Percentiles rank a stretch among this genome's conserved stretches.
These are phyloP conservation scores for Oedothorax gibbosus DNA, from an alignment of 1,140 invertebrate species.

Conservation along the genomic window DNA sequence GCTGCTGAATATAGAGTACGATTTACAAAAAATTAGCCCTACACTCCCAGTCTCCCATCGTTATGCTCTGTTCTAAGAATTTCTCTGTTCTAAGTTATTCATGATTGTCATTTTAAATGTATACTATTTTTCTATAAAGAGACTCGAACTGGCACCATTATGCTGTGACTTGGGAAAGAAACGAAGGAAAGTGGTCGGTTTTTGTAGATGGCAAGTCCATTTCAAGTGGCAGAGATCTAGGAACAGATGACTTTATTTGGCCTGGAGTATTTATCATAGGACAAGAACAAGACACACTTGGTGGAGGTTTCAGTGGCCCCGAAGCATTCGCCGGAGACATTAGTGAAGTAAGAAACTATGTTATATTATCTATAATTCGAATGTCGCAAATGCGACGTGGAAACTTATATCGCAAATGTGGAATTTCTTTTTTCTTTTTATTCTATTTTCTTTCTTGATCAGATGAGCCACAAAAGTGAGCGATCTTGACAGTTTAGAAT, in stretches of 20 bases:
- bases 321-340: constrained; percentile 57
- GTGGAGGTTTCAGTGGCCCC: constrained; percentile 28
- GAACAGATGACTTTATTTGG: constrained; percentile 1
- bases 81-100: not conserved
- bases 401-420: too few species aligned
- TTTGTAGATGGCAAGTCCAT: constrained; percentile 26
- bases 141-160: constrained; percentile 53
- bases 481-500: too few species aligned
- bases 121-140: not conserved
- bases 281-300: constrained; percentile 60
- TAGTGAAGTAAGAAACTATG: constrained; percentile 33
- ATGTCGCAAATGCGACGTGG: too few species aligned
- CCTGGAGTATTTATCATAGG: constrained; percentile 47
- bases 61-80: too few species aligned
- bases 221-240: not conserved
- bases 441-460: too few species aligned
- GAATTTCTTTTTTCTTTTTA: too few species aligned
- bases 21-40: too few species aligned
- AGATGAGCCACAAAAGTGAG: too few species aligned
- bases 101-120: not conserved
- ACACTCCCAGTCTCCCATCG: too few species aligned
- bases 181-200: constrained; percentile 33
- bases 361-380: too few species aligned
- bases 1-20: too few species aligned
- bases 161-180: constrained; percentile 44